Evolutionary conservation across 2,797 vertebrate genomes (phyloP), one percentile per base, ranked within the genome.

Genomic region (Caiman crocodilus): DNA sequence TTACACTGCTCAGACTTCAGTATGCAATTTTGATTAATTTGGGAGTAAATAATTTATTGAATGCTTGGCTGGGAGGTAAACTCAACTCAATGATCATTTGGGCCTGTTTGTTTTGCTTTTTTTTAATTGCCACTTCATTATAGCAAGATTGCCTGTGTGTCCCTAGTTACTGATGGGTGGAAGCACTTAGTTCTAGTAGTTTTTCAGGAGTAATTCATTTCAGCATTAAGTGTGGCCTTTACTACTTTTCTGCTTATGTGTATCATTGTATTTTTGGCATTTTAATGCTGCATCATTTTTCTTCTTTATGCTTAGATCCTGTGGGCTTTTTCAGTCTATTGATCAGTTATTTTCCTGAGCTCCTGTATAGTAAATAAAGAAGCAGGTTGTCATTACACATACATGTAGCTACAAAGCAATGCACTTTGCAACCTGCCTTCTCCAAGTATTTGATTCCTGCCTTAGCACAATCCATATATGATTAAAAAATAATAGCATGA

Each of bases 151-250:
- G 14, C 15, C 26, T 59, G 58, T 32, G 5, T 26, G 56, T 75
- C 79, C 67, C 59, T 69, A 55, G n/a, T 20, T 82, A 2, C 7
- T 25, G 23, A 15, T 35, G 35, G 20, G 69, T 73, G 32, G 14
- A 87, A 79, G 5, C 12, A 35, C n/a, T 55, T 4, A 9, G 23
- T 77, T 25, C 30, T 73, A 13, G 4, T n/a, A 81, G 67, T 11
- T 32, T 82, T 75, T 85, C 85, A 69, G 42, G 4, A 61, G 5
- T 74, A 58, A 25, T 60, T 57, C 13, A 23, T 25, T 65, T 14
- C 3, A 23, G 20, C 67, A n/a, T 2, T 57, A 30, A 1, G 1
- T 15, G n/a, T 0, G 1, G 21, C 55, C 56, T 73, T 50, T 57
- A 25, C 63, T 35, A 57, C 18, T 57, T 89, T 25, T 26, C 18